Base-by-base conservation (phyloP, 2,888 invertebrate genomes). In the Sarcophaga variegata region DNA sequence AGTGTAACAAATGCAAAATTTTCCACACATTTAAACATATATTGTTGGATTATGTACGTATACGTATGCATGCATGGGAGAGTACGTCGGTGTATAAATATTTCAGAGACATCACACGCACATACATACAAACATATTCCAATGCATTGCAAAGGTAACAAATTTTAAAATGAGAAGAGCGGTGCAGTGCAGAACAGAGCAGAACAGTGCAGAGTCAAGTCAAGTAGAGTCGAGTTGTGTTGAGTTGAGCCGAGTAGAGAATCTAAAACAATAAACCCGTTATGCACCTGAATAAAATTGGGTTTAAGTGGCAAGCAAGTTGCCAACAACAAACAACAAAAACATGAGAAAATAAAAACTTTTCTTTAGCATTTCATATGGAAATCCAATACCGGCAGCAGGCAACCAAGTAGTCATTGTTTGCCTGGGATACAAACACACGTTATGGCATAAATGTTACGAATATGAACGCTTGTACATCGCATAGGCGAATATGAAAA, bases 11-110 rank as follows among this genome's bases (percentile, higher is more conserved):
- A 89, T 89, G 89, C 88, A 81, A 91, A 90, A 92, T 92, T 92
- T 92, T 92, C 91, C 91, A 91, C 91, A 92, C 92, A 91, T 91
- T 92, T 92, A 92, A 92, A 90, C 89, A 89, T 90, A 89, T 91
- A 75, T 89, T 89, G 91, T 91, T 89, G 89, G 22, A 86, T 88
- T 89, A 88, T 75, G 45, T 76, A 63, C 64, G 4, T 45, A 6
- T 14, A 20, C 4, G 67, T 59, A 20, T 59, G 27, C 37, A 8
- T 60, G 11, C 59, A 25, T 64, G 59, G 14, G n/a, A 47, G 11
- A 3, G 17, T 63, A 27, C 17, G 66, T 45, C 74, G 63, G 69
- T 14, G 45, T 79, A 59, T 49, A 49, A 59, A 70, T 66, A 66
- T 72, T 70, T 66, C 20, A 78, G 37, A 60, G n/a, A 27, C 10